A percentile compares a stretch with the other conserved stretches of the same genome.
Conservation (phyloP, 2,888 invertebrate genomes). For the Hydropsyche betteni region DNA sequence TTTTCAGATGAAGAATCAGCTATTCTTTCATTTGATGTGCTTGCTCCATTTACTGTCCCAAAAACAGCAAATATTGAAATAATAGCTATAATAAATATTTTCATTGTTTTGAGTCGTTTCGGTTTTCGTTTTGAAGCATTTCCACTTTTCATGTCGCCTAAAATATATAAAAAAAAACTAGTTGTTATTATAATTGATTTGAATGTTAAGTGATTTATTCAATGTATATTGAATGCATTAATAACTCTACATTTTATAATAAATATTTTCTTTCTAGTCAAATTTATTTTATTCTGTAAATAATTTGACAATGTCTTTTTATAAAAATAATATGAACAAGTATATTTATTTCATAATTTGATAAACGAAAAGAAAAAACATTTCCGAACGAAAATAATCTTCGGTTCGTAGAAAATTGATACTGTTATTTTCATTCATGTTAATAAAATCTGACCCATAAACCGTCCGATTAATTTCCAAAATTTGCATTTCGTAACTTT, state of each 20-base stretch:
- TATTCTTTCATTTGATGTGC: constrained; percentile 32
- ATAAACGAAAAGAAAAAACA: too few relatives aligned
- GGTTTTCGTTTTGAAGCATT: constrained; percentile 47
- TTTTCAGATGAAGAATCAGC: constrained; percentile 19
- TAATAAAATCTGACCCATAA: too few relatives aligned
- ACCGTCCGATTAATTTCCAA: too few relatives aligned
- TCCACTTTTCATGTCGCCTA: constrained; percentile 44
- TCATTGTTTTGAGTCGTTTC: constrained; percentile 48
- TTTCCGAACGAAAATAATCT: too few relatives aligned
- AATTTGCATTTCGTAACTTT: too few relatives aligned
- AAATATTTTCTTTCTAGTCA: too few relatives aligned
- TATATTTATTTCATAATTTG: too few relatives aligned
- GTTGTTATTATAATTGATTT: background rate
- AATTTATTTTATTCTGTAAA: too few relatives aligned
- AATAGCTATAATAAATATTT: background rate
- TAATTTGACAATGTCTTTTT: too few relatives aligned
- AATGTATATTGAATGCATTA: background rate
- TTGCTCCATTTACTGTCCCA: constrained; percentile 27
- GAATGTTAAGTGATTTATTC: background rate
- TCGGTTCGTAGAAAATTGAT: background rate
- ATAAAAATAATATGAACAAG: too few relatives aligned
- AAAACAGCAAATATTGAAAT: background rate
- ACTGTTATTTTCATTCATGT: too few relatives aligned
- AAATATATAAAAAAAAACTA: constrained; percentile 1
- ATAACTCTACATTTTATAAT: too few relatives aligned